Conservation (phyloP, 2,797 vertebrate species). For the Gallirallus australis region DNA sequence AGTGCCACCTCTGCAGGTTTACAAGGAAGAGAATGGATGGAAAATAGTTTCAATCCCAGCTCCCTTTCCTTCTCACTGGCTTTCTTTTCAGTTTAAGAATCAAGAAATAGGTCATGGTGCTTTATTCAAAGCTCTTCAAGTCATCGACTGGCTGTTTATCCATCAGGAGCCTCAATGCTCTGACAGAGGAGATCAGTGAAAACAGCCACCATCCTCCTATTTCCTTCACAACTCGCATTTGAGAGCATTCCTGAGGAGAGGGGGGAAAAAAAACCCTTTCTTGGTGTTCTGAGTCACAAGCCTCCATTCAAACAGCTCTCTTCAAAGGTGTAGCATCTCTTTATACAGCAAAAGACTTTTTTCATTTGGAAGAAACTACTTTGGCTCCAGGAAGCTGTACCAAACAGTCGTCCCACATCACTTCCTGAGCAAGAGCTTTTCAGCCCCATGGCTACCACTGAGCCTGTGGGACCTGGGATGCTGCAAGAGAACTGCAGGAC, state of each 20-base stretch:
- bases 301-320: background rate
- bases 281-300: background rate
- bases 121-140: background rate
- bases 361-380: background rate
- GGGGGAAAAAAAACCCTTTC: background rate
- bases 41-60: background rate
- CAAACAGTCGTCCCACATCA: background rate
- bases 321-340: background rate
- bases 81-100: constrained; percentile 15
- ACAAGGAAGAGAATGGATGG: background rate
- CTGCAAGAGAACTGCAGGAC: background rate
- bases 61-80: background rate
- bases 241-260: background rate
- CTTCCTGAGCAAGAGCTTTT: background rate
- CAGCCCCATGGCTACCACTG: background rate
- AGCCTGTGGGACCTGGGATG: background rate
- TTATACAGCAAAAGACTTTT: background rate
- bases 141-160: background rate
- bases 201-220: background rate
- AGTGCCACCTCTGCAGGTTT: background rate
- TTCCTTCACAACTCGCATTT: background rate
- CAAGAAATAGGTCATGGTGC: background rate
- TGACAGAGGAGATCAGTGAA: background rate
- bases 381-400: background rate
- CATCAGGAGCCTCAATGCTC: background rate